Percentiles rank a stretch among this genome's conserved stretches.
phyloP scores from a whole-genome alignment of 2,113 vertebrate species.

The Todiramphus chloris region DNA sequence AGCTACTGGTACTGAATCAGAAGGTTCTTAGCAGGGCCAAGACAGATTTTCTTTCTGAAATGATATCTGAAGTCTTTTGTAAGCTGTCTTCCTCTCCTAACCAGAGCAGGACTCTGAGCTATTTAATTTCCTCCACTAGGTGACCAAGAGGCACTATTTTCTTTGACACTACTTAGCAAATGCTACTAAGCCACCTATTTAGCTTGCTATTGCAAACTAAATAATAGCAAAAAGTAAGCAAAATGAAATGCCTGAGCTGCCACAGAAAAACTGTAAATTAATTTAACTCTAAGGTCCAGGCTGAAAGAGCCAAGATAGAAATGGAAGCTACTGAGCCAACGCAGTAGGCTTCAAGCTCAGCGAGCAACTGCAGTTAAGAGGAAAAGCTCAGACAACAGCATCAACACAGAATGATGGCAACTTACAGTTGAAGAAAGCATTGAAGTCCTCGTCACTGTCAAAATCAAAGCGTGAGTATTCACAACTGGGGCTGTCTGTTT shows the following conservation, averaged over 20 bases:
- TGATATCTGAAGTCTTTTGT: not conserved
- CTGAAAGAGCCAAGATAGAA: not conserved
- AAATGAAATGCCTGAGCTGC: not conserved
- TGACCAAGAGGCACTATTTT: not conserved
- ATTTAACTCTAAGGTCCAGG: not conserved
- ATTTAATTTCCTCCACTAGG: not conserved
- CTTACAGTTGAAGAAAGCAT: conserved; percentile 91
- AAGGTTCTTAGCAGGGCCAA: not conserved
- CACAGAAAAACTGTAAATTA: not conserved
- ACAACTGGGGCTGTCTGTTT: conserved; percentile 87
- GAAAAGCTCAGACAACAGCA: not conserved
- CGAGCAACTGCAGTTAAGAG: not conserved
- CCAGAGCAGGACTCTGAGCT: not conserved
- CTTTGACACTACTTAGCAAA: not conserved
- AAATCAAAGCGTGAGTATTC: conserved; percentile 95
- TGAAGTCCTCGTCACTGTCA: conserved; percentile 96
- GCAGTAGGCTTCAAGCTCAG: not conserved
- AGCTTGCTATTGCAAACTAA: not conserved
- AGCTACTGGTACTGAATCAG: not conserved
- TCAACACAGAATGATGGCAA: not conserved
- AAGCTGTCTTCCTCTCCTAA: not conserved
- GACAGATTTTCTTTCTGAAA: not conserved
- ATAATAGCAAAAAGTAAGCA: not conserved
- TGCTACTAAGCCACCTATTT: not conserved
- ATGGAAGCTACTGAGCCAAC: not conserved